Base-by-base conservation (phyloP, 2,113 vertebrate genomes). In the Micronycteris hirsuta region DNA sequence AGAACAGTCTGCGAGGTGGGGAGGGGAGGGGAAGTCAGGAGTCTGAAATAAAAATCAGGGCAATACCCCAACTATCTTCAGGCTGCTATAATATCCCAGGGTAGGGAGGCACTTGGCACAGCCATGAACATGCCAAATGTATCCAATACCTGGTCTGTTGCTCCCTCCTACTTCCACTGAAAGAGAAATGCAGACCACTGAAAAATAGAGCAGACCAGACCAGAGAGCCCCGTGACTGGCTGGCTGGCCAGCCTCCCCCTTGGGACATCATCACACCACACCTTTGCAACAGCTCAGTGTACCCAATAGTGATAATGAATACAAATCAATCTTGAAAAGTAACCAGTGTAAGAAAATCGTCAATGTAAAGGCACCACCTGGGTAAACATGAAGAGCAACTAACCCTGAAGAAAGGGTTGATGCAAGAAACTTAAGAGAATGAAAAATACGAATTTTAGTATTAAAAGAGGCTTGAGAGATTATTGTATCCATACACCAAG, bases 371-470 rank as follows among this genome's bases (percentile, higher is more conserved):
- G 28, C 28, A 88, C 22, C n/a, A 52, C 16, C 77, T 43, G 49
- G 89, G 67, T 76, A 88, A 58, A 89, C 61, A 78, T 0, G 3
- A 31, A 24, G 28, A 68, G 13, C 26, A 68, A 88, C 58, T 16
- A 87, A 83, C 20, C 61, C 49, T 83, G 58, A 95, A 73, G 19
- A 54, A 65, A 89, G 15, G 33, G 45, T 54, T 65, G 63, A 71
- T 65, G 24, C 33, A 95, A 80, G 70, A 93, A 71, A 95, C 45
- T 54, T 22, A 22, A 87, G 31, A 92, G 67, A 86, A 56, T 47
- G 33, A 86, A 86, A 93, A 73, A 93, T 67, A 58, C 12, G 47
- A 86, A 81, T 73, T 89, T 93, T 74, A 74, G 45, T n/a, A 71
- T 86, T 93, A 47, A 65, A 78, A 63, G 54, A 80, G 54, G 73